Evolutionary conservation across 2,888 invertebrate species (phyloP).

Genomic region (Harpagoxenus sublaevis): DNA sequence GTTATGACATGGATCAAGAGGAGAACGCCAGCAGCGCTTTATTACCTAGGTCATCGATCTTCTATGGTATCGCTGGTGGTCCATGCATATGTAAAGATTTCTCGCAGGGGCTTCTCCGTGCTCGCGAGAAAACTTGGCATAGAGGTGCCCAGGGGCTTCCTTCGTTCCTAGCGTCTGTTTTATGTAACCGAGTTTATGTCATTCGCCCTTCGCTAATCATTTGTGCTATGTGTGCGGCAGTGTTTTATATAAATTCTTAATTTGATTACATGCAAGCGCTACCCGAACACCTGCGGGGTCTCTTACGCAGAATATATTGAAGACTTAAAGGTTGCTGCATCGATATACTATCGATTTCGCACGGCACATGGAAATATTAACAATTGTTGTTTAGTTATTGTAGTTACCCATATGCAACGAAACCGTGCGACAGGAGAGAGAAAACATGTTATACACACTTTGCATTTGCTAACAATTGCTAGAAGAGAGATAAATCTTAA

Average conservation of each 20-base stretch:
- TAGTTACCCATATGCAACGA: background rate
- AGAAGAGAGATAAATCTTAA: too few species aligned
- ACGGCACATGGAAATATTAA: background rate
- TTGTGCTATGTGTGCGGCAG: constrained; percentile 64
- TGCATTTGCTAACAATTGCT: background rate
- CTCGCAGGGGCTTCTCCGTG: constrained; percentile 78
- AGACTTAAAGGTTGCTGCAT: background rate
- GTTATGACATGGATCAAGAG: constrained; percentile 65
- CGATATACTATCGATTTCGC: background rate
- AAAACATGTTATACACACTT: background rate
- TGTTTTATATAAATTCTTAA: constrained; percentile 85
- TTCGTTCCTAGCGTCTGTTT: constrained; percentile 77
- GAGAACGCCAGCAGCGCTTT: constrained; percentile 23
- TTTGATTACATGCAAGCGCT: constrained; percentile 81
- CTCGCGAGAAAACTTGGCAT: constrained; percentile 41
- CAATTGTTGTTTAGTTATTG: background rate
- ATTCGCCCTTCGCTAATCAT: constrained; percentile 74
- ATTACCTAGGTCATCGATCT: constrained; percentile 59
- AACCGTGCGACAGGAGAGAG: background rate
- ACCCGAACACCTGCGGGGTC: background rate
- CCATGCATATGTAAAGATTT: constrained; percentile 83
- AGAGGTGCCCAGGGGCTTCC: constrained; percentile 67
- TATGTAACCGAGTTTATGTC: constrained; percentile 84
- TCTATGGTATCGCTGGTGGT: constrained; percentile 77
- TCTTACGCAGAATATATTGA: constrained; percentile 1